Evolutionary conservation across 2,888 invertebrate species (phyloP).

Genomic region (Hermodice carunculata): DNA sequence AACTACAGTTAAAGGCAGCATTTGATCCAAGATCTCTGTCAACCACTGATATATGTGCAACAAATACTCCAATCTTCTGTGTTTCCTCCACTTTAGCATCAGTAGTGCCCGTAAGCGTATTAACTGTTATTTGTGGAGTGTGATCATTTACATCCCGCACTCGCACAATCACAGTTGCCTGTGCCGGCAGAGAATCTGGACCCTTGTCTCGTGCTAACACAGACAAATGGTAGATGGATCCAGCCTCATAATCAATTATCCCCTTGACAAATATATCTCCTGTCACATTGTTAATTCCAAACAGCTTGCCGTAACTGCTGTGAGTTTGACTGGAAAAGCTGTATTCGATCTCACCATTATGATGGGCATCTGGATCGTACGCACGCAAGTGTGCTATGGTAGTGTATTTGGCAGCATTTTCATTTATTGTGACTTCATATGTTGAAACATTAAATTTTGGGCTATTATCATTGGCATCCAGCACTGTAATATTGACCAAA

Average conservation of each 20-base stretch:
- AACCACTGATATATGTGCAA: constrained; percentile 93
- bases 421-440: constrained; percentile 35
- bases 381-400: constrained; percentile 36
- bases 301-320: constrained; percentile 24
- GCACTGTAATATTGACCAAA: constrained; percentile 27
- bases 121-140: constrained; percentile 86
- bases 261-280: constrained; percentile 24
- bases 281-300: constrained; percentile 20
- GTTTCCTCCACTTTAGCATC: constrained; percentile 70
- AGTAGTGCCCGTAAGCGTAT: constrained; percentile 85
- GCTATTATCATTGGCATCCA: constrained; percentile 40
- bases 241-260: constrained; percentile 29
- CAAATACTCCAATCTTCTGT: constrained; percentile 89
- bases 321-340: constrained; percentile 22
- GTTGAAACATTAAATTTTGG: constrained; percentile 35
- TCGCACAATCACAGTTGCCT: constrained; percentile 75
- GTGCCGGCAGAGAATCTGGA: constrained; percentile 79
- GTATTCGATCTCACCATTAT: constrained; percentile 35
- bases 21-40: constrained; percentile 92
- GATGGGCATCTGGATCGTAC: constrained; percentile 35
- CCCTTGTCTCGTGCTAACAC: constrained; percentile 32
- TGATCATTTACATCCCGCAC: constrained; percentile 86
- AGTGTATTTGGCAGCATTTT: constrained; percentile 27
- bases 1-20: constrained; percentile 80
- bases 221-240: constrained; percentile 24